Conservation (phyloP, 2,113 vertebrate genomes). For the Salvelinus alpinus region DNA sequence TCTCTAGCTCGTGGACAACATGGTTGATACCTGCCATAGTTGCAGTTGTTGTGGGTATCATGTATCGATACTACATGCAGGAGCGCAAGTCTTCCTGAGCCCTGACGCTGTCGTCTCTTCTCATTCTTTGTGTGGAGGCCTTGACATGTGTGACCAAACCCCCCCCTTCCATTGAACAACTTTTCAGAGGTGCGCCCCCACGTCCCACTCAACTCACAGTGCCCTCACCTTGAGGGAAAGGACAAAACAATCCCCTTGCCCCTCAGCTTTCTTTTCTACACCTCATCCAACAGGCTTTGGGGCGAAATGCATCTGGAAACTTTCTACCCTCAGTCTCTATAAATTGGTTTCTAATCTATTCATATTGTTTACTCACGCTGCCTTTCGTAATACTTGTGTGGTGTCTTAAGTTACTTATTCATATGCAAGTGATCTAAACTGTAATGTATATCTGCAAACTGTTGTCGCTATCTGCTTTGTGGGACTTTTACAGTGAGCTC, state of each 20-base stretch:
- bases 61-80: constrained; percentile 85
- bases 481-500: neutral
- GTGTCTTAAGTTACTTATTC: constrained; percentile 38
- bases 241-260: constrained; percentile 24
- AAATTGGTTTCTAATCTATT: neutral
- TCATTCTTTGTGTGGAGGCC: constrained; percentile 59
- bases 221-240: constrained; percentile 26
- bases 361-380: constrained; percentile 29
- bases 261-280: constrained; percentile 17
- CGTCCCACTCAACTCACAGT: constrained; percentile 7
- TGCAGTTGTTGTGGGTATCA: constrained; percentile 77
- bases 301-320: constrained; percentile 31
- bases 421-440: constrained; percentile 39
- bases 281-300: constrained; percentile 25
- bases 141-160: constrained; percentile 66
- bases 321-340: constrained; percentile 37
- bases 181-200: constrained; percentile 16
- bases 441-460: neutral
- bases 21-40: constrained; percentile 87
- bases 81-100: constrained; percentile 82
- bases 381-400: constrained; percentile 26
- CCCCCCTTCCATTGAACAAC: constrained; percentile 28
- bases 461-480: neutral
- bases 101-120: constrained; percentile 18
- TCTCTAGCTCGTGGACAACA: constrained; percentile 79